A percentile compares a stretch with the other conserved stretches of the same genome.
Conservation (phyloP, 2,888 invertebrate genomes). For the Seira sanloemensis region DNA sequence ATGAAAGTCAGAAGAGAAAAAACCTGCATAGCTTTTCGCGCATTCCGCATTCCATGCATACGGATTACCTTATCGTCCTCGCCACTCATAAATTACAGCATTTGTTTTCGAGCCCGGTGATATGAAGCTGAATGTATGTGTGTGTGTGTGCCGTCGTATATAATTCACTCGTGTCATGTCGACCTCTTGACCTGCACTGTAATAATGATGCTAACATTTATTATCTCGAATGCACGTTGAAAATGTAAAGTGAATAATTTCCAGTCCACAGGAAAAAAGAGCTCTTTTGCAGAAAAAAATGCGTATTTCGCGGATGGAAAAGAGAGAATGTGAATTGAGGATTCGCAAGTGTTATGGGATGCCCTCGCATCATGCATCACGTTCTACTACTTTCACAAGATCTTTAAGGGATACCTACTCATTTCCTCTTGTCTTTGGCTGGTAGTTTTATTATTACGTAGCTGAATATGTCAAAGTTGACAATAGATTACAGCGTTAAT, state of each 20-base stretch:
- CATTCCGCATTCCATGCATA: constrained; percentile 42
- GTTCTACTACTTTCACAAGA: not conserved
- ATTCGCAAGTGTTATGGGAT: constrained; percentile 2
- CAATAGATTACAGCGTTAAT: too few relatives aligned
- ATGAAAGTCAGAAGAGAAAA: not conserved
- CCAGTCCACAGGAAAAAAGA: not conserved
- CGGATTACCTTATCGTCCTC: constrained; percentile 54
- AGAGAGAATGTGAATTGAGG: not conserved
- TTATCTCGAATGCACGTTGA: not conserved
- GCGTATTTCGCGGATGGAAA: not conserved
- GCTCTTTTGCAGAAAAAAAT: not conserved
- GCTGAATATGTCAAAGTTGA: too few relatives aligned
- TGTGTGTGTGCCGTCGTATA: not conserved
- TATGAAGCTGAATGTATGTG: constrained; percentile 10
- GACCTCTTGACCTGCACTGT: not conserved
- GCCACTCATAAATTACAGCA: constrained; percentile 45
- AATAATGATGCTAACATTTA: too few relatives aligned
- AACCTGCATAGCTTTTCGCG: not conserved
- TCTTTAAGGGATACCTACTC: constrained; percentile 1
- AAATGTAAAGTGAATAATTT: not conserved
- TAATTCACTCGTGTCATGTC: not conserved
- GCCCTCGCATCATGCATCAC: not conserved
- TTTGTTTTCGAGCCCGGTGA: too few relatives aligned
- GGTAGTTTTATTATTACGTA: too few relatives aligned
- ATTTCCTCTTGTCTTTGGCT: not conserved